These are phyloP conservation scores for Bolinopsis microptera DNA, from an alignment of 37 sponge, comb jelly and placozoan species.

Conservation along the genomic window DNA sequence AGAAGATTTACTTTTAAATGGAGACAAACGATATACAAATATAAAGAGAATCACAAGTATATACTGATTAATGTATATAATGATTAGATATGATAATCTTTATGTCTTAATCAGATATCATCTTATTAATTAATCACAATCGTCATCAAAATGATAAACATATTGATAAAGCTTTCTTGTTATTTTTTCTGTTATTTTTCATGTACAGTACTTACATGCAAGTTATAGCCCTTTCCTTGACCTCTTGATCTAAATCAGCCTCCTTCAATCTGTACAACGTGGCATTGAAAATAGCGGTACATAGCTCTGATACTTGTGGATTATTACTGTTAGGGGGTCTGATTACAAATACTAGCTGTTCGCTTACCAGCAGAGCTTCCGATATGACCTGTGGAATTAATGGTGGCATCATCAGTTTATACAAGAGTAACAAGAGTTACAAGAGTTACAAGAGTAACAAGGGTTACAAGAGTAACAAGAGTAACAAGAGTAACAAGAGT, in stretches of 20 bases:
- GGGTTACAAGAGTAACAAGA: too few relatives aligned
- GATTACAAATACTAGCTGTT: constrained; percentile 84
- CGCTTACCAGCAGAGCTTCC: constrained; percentile 86
- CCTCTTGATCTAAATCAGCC: constrained; percentile 98
- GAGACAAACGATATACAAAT: background rate
- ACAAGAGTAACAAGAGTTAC: too few relatives aligned
- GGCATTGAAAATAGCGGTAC: constrained; percentile 63
- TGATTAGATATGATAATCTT: background rate
- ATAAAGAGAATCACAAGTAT: background rate
- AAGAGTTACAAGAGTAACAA: too few relatives aligned
- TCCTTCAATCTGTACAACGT: constrained; percentile 86
- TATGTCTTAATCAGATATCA: too few relatives aligned
- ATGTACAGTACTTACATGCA: constrained; percentile 80
- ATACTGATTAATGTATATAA: background rate
- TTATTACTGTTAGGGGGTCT: constrained; percentile 76
- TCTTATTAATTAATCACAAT: too few relatives aligned
- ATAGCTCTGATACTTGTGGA: constrained; percentile 5
- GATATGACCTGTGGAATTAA: constrained; percentile 81
- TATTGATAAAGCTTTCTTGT: too few relatives aligned
- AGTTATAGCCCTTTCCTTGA: constrained; percentile 96
- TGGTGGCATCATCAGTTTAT: too few relatives aligned
- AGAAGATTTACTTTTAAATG: background rate
- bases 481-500: too few relatives aligned
- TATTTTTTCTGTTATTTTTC: background rate
- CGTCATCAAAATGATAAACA: too few relatives aligned